Conservation (phyloP, 2,113 vertebrate species). For the Corythaixoides concolor region DNA sequence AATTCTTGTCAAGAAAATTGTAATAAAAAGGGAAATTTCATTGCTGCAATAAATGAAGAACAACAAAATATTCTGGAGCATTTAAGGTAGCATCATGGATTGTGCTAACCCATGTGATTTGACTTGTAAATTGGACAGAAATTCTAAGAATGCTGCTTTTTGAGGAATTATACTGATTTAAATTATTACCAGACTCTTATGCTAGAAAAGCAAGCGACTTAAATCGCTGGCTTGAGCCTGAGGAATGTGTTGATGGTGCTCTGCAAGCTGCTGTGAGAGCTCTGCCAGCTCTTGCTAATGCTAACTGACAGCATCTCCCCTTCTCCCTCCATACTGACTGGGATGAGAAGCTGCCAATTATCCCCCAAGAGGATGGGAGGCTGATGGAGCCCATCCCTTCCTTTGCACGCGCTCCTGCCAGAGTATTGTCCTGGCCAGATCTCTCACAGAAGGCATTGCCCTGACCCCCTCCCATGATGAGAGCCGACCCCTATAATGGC, state of each 20-base stretch:
- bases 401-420: background rate
- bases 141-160: conserved; percentile 20
- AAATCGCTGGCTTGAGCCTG: conserved; percentile 24
- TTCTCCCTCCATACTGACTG: background rate
- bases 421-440: background rate
- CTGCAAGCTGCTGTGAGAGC: conserved; percentile 35
- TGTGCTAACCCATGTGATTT: conserved; percentile 20
- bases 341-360: conserved; percentile 46
- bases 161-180: conserved; percentile 34
- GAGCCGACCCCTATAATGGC: background rate
- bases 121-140: conserved; percentile 54
- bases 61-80: conserved; percentile 9
- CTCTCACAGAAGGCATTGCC: background rate
- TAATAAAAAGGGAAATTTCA: background rate
- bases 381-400: background rate
- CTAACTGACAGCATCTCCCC: conserved; percentile 55
- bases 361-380: background rate
- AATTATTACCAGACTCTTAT: conserved; percentile 45
- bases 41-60: background rate
- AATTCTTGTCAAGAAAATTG: conserved; percentile 36
- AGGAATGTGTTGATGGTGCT: conserved; percentile 40
- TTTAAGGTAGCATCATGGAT: conserved; percentile 13
- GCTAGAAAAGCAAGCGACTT: conserved; percentile 4
- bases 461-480: background rate
- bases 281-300: conserved; percentile 48